Base-by-base conservation (phyloP, 2,888 invertebrate species). In the Eilema sororculum region DNA sequence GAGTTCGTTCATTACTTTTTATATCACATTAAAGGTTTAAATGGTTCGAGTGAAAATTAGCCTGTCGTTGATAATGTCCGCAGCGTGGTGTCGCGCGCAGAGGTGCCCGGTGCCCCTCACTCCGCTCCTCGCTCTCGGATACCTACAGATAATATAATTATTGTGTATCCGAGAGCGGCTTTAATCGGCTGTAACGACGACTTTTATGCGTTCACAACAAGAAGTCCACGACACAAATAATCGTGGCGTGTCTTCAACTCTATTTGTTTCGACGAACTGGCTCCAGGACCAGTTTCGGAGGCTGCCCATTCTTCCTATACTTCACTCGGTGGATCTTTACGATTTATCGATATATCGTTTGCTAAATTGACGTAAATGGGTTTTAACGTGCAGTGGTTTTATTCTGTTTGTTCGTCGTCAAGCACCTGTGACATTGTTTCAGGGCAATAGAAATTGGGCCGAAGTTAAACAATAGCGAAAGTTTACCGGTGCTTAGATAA, bases 1-100 rank as follows among this genome's bases (percentile, higher is more conserved):
- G 89, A 87, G 89, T 90, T 88, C 86, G 86, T 92, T 90, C 90
- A 91, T 93, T 90, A 89, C 90, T 89, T 92, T 94, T 93, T 92
- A 92, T 89, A 88, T 87, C 88, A 83, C 88, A 87, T 90, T 91
- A 89, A 92, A 89, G 81, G 73, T 87, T 88, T 87, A 84, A 87
- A 86, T 83, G 83, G 79, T 84, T 85, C 79, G 83, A 74, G 71
- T 74, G 77, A 58, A 78, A 75, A 80, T 77, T 73, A 41, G 71
- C 68, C 46, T 70, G 67, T 75, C 68, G 73, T 72, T 80, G 72
- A 65, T 72, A 63, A 66, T 70, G 75, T 62, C 22, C 57, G 67
- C 64, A 56, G 60, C 65, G 33, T 58, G 61, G 10, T 41, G 71
- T 66, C 66, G 56, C 62, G 60, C 57, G 62, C 33, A 22, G 57